A percentile compares a stretch with the other conserved stretches of the same genome.
These are phyloP conservation scores for Rhingia campestris DNA, from an alignment of 2,888 invertebrate genomes.

Conservation along the genomic window DNA sequence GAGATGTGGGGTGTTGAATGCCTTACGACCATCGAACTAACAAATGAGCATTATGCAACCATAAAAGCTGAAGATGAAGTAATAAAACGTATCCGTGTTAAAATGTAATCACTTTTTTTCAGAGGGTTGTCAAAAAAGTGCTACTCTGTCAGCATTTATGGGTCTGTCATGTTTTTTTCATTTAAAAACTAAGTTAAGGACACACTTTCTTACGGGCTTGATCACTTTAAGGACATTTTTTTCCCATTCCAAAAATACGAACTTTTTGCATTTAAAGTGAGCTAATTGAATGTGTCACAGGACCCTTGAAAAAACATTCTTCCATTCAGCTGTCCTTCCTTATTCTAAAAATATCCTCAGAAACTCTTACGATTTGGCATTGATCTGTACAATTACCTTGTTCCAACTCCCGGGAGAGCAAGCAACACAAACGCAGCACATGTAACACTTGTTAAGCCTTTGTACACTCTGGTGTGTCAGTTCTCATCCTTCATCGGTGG, in stretches of 20 bases:
- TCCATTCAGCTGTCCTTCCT: too few species aligned
- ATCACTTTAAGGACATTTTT: too few species aligned
- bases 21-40: conserved; percentile 72
- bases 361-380: conserved; percentile 14
- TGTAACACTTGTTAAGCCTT: conserved; percentile 24
- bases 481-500: conserved; percentile 51
- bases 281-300: too few species aligned
- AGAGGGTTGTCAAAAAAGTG: neutral
- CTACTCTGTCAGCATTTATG: neutral
- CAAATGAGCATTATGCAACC: conserved; percentile 73
- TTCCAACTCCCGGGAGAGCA: conserved; percentile 28
- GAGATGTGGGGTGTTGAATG: conserved; percentile 67
- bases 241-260: too few species aligned
- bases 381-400: conserved; percentile 61
- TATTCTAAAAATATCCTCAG: conserved; percentile 1
- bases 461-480: conserved; percentile 49
- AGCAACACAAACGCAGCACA: neutral
- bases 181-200: too few species aligned
- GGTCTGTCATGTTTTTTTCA: neutral
- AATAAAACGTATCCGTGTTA: conserved; percentile 52
- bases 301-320: too few species aligned
- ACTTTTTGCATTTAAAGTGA: too few species aligned
- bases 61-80: conserved; percentile 64
- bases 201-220: too few species aligned
- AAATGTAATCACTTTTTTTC: conserved; percentile 47